A percentile compares a stretch with the other conserved stretches of the same genome.
These are phyloP conservation scores for Agrenia bidenticulata DNA, from an alignment of 2,888 invertebrate species.

Conservation along the genomic window DNA sequence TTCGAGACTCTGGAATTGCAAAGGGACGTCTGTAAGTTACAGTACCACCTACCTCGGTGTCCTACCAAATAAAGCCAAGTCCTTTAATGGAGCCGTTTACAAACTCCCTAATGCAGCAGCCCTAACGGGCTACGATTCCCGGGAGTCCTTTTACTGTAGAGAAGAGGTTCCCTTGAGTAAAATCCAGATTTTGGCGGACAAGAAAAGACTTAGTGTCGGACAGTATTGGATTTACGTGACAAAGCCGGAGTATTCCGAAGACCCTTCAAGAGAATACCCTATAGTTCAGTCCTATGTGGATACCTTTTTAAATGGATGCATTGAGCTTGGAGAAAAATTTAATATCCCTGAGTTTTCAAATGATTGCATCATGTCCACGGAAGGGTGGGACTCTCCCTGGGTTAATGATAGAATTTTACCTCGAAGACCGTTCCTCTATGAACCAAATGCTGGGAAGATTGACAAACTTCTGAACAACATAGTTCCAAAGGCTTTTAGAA, in stretches of 20 bases:
- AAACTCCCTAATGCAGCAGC: constrained; percentile 24
- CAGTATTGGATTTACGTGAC: constrained; percentile 46
- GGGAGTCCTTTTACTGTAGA: constrained; percentile 43
- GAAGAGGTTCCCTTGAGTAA: constrained; percentile 26
- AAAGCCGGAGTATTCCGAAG: constrained; percentile 19
- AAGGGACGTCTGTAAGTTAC: constrained; percentile 27
- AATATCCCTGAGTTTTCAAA: constrained; percentile 29
- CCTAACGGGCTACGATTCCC: constrained; percentile 30
- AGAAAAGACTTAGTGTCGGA: constrained; percentile 3
- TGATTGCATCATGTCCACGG: constrained; percentile 35
- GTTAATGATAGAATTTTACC: constrained; percentile 44
- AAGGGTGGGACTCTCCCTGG: constrained; percentile 37
- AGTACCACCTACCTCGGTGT: constrained; percentile 41
- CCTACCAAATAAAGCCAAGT: background rate
- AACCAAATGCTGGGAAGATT: constrained; percentile 31
- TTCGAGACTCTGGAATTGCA: constrained; percentile 34
- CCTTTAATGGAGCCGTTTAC: constrained; percentile 36
- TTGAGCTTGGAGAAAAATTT: constrained; percentile 39
- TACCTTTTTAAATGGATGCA: constrained; percentile 38
- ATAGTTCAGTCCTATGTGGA: constrained; percentile 44
- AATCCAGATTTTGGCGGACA: constrained; percentile 20
- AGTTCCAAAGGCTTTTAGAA: constrained; percentile 25
- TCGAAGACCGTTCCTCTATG: constrained; percentile 29
- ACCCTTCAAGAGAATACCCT: constrained; percentile 33
- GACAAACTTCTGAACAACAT: constrained; percentile 30